Base-by-base conservation (phyloP, 2,797 vertebrate genomes). In the Sparidentex hasta region DNA sequence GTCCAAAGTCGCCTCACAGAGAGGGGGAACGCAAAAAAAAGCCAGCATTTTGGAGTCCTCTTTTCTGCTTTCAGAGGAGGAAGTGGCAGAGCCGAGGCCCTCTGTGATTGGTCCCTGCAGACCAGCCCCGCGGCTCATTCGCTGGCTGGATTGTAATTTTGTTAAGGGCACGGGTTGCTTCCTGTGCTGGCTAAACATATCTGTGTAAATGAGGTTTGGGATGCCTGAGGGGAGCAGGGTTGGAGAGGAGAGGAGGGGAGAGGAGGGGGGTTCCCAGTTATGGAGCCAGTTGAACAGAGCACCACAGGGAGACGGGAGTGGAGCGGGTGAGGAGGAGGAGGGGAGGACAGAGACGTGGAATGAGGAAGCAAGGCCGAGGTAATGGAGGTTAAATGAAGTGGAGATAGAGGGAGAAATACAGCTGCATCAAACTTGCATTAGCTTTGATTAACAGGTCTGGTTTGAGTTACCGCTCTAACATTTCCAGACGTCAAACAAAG, bases 171-270 rank as follows among this genome's bases (percentile, higher is more conserved):
- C 7, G 92, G 92, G 93, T 92, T 93, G 92, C 91, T 94, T 94
- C 93, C 94, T 94, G 93, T 93, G 92, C 93, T 93, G 93, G 94
- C 90, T 93, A 93, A 94, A 95, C 93, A 94, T 94, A 92, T 94
- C 92, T 93, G 93, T 92, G 91, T 92, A 94, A 95, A 94, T 93
- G 92, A 94, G 90, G 93, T 94, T 93, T 94, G 85, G 87, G 85
- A 91, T 87, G 90, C 93, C 93, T 91, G 81, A 86, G 92, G 94
- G 93, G 76, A 87, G 71, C 27, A 17, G 83, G 74, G 65, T 65
- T 44, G 68, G 57, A 54, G 66, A 63, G 59, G 14, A 20, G 23
- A 58, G 57, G 38, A 38, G 38, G 9, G 59, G 63, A 13, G 58
- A 1, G 64, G 59, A 17, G 29, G 79, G 65, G 83, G 76, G 76